These are phyloP conservation scores for Vanessa tameamea DNA, from an alignment of 1,140 invertebrate genomes.

Conservation along the genomic window DNA sequence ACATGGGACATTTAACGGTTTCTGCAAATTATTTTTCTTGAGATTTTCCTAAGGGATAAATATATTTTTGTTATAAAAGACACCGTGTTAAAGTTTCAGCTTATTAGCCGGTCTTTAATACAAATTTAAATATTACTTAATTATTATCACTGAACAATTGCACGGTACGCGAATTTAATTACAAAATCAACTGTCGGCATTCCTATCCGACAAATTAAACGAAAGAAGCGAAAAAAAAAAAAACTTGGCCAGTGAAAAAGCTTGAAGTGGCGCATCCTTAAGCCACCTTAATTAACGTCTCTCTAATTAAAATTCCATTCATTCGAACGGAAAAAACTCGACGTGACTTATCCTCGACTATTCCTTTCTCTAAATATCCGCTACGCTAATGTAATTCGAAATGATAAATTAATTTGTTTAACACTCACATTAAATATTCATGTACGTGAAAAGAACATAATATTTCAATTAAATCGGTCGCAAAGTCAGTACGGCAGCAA, in stretches of 20 bases:
- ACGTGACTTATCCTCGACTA: constrained; percentile 30
- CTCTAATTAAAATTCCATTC: constrained; percentile 74
- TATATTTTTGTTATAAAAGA: no score
- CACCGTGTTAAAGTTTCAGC: background rate
- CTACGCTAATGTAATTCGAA: constrained; percentile 5
- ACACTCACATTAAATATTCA: background rate
- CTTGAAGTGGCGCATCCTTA: constrained; percentile 52
- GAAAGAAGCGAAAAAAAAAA: constrained; percentile 36
- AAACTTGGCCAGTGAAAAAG: constrained; percentile 43
- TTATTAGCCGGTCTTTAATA: background rate
- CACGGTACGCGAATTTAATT: constrained; percentile 38
- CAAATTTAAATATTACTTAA: constrained; percentile 9
- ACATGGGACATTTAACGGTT: no score
- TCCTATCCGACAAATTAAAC: constrained; percentile 46
- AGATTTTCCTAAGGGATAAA: no score
- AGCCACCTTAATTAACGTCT: constrained; percentile 67
- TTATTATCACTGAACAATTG: constrained; percentile 20
- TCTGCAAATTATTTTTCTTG: no score
- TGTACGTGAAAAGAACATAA: no score
- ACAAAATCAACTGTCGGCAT: constrained; percentile 38
- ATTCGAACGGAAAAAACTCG: constrained; percentile 62
- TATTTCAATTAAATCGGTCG: no score
- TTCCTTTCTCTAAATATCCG: constrained; percentile 36
- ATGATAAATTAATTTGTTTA: constrained; percentile 4
- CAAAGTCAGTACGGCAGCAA: no score